These are phyloP conservation scores for Blennius ocellaris DNA, from an alignment of 2,113 vertebrate genomes.

Conservation along the genomic window DNA sequence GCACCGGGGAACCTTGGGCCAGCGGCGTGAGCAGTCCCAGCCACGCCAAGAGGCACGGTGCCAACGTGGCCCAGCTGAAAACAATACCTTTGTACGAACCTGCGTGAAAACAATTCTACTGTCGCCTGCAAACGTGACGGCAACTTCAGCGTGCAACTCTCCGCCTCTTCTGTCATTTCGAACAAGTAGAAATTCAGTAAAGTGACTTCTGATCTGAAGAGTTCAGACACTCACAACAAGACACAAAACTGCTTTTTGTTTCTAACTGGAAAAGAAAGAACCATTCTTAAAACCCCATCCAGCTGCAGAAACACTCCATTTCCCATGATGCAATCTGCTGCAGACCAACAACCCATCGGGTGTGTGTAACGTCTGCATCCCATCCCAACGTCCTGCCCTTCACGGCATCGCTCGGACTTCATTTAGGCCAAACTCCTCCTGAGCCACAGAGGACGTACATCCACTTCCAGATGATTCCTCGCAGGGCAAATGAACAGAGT, in stretches of 20 bases:
- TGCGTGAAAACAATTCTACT: background rate
- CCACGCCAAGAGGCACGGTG: background rate
- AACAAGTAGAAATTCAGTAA: background rate
- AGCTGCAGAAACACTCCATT: background rate
- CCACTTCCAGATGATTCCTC: no score
- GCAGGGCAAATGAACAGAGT: background rate
- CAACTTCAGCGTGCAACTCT: background rate
- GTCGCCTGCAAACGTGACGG: background rate
- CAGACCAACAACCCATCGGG: background rate
- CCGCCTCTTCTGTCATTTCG: background rate
- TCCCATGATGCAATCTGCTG: background rate
- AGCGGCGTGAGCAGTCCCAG: background rate
- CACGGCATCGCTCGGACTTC: no score
- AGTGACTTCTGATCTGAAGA: background rate
- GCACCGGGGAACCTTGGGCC: constrained; percentile 38
- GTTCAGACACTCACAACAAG: no score
- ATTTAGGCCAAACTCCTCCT: no score
- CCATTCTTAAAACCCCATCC: background rate
- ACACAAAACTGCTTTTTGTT: no score
- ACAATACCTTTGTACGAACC: no score
- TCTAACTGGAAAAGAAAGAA: background rate
- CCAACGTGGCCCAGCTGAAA: no score
- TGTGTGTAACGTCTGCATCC: no score
- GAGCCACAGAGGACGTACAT: no score
- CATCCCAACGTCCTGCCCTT: no score